These are phyloP conservation scores for Vanessa tameamea DNA, from an alignment of 1,140 invertebrate species.

Conservation along the genomic window DNA sequence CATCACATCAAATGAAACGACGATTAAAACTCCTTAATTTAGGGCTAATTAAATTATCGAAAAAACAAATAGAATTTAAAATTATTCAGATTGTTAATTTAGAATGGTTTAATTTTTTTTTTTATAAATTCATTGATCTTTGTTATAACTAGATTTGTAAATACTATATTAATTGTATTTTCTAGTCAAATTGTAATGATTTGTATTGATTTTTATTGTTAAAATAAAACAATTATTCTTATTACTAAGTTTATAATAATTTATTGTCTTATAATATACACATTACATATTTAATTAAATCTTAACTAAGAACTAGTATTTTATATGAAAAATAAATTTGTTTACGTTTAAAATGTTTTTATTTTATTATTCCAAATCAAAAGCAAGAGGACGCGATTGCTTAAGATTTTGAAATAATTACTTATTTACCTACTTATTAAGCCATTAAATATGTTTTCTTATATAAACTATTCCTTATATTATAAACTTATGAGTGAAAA, in stretches of 20 bases:
- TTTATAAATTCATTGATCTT: not conserved
- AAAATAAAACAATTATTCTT: conserved; percentile 14
- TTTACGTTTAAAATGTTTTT: conserved; percentile 1
- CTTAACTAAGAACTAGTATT: not conserved
- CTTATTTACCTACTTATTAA: conserved; percentile 8
- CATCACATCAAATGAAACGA: too few relatives aligned
- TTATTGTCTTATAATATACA: conserved; percentile 23
- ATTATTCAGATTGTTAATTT: not conserved
- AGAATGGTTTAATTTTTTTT: not conserved
- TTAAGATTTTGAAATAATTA: conserved; percentile 48
- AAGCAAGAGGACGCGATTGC: conserved; percentile 76
- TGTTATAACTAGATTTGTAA: not conserved
- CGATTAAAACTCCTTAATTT: too few relatives aligned
- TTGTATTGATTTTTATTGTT: not conserved
- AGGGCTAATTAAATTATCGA: too few relatives aligned
- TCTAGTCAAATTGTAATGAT: conserved; percentile 5
- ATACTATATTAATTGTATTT: conserved; percentile 15
- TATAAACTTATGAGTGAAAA: conserved; percentile 60
- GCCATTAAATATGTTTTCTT: conserved; percentile 20
- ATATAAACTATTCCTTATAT: conserved; percentile 17
- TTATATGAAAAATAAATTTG: conserved; percentile 16
- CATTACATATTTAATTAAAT: conserved; percentile 8
- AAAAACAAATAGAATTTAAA: too few relatives aligned
- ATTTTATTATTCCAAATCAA: conserved; percentile 48
- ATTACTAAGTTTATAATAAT: conserved; percentile 13